Conservation (phyloP, 2,113 vertebrate species). For the Pachyramphus minor region DNA sequence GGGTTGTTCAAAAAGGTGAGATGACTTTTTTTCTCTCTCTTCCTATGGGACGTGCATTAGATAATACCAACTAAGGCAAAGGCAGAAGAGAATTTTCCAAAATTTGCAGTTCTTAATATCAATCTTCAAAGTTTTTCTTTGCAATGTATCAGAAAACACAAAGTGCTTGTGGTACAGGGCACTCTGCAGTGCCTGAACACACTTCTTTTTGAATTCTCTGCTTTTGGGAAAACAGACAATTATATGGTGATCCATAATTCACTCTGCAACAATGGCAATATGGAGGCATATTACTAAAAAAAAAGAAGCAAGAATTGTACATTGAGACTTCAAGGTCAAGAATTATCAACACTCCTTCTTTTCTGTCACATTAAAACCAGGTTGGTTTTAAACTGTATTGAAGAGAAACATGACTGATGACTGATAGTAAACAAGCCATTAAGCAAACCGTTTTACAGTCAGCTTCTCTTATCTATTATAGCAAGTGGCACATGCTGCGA, state of each 20-base stretch:
- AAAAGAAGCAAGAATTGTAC: not conserved
- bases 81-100: not conserved
- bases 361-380: not conserved
- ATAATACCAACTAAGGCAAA: not conserved
- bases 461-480: not conserved
- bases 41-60: not conserved
- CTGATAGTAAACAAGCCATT: not conserved
- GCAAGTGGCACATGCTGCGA: not conserved
- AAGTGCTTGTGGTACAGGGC: not conserved
- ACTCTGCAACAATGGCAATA: not conserved
- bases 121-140: not conserved
- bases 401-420: not conserved
- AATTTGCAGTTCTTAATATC: not conserved
- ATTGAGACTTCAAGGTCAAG: not conserved
- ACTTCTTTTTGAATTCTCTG: not conserved
- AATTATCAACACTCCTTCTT: not conserved
- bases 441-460: not conserved
- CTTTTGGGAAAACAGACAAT: not conserved
- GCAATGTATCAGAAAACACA: not conserved
- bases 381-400: not conserved
- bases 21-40: not conserved
- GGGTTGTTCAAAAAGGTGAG: not conserved
- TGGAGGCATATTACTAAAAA: not conserved
- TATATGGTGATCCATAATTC: not conserved
- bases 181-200: not conserved